Base-by-base conservation (phyloP, 2,888 invertebrate genomes). In the Apocheima hispidaria region DNA sequence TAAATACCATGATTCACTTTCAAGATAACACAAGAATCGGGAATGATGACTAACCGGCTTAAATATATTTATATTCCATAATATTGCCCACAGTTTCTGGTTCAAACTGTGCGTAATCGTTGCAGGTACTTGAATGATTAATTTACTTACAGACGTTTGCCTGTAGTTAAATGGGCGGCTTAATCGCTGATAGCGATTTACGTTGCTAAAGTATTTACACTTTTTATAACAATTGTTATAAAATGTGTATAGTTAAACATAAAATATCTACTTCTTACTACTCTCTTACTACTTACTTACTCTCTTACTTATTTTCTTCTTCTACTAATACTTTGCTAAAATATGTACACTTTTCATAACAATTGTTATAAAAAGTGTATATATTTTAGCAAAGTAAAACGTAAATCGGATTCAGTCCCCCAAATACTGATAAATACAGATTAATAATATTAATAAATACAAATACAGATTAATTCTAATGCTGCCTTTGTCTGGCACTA, bases 81-180 rank as follows among this genome's bases (percentile, higher is more conserved):
- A 73, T 72, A 78, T 72, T 69, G 68, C 66, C 63, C 66, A 66
- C 66, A 68, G 71, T 74, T 54, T 68, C 72, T 70, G 78, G 75
- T 79, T 81, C 75, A 83, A 62, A 59, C 63, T 57, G 54, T 63
- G 69, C 61, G 67, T 58, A 63, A 66, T 67, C 56, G 63, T 81
- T 83, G 81, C 73, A 79, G 80, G 83, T 86, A 83, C 86, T 85
- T 82, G 83, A 83, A 79, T 66, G 68, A 66, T 65, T 66, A 71
- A 60, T 56, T 53, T 59, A 21, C 51, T 44, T n/a, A n/a, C n/a
- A n/a, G n/a, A n/a, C n/a, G n/a, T n/a, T n/a, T n/a, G n/a, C n/a
- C n/a, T n/a, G n/a, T n/a, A n/a, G n/a, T n/a, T n/a, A n/a, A n/a
- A n/a, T n/a, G n/a, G n/a, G n/a, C n/a, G n/a, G n/a, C n/a, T n/a